Conservation (phyloP, 2,797 vertebrate species). For the Micromesistius poutassou region DNA sequence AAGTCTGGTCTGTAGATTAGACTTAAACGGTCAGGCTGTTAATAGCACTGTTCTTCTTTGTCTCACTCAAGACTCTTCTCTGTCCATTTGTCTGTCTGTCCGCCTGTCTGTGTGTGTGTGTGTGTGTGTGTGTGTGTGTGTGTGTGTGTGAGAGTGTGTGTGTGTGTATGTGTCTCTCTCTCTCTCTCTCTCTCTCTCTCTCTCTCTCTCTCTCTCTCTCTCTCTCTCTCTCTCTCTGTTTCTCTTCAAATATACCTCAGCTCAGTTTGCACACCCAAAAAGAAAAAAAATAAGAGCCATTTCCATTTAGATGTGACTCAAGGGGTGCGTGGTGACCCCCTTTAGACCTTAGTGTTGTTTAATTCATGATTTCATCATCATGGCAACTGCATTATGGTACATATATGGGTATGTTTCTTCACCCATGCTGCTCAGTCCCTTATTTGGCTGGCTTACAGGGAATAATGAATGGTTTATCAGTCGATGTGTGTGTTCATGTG, state of each 20-base stretch:
- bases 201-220: slow-evolving; percentile 18
- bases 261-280: slow-evolving; percentile 9
- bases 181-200: neutral
- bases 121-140: too few species aligned
- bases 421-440: neutral
- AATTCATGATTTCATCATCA: slow-evolving; percentile 22
- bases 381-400: neutral
- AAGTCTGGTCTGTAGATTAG: neutral
- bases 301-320: slow-evolving; percentile 34
- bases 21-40: neutral
- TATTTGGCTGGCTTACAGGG: neutral
- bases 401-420: neutral
- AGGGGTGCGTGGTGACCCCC: neutral
- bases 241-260: neutral
- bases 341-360: slow-evolving; percentile 21
- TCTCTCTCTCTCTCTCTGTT: neutral
- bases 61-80: neutral
- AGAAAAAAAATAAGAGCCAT: slow-evolving; percentile 23
- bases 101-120: too few species aligned
- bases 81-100: neutral
- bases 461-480: slow-evolving; percentile 5
- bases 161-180: too few species aligned
- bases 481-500: slow-evolving; percentile 14
- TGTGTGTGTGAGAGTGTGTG: too few species aligned
- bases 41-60: slow-evolving; percentile 1